Conservation (phyloP, 1,140 invertebrate genomes). For the Diorhabda carinulata region DNA sequence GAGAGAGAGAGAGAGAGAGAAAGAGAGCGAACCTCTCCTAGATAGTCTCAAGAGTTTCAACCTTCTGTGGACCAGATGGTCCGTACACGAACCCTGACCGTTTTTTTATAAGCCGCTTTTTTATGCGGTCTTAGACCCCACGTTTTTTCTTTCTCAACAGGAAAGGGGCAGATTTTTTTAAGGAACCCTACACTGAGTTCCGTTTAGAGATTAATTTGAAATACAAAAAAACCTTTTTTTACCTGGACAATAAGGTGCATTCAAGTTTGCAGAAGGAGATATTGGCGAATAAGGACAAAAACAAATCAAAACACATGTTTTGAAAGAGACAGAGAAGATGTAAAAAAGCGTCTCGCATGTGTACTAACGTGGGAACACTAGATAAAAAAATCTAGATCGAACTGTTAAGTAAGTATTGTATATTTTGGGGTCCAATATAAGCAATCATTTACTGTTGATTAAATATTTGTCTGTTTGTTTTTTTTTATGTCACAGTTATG, state of each 20-base stretch:
- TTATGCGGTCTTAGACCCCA: constrained; percentile 42
- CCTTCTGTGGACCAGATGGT: constrained; percentile 44
- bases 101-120: constrained; percentile 44
- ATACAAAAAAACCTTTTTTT: constrained; percentile 39
- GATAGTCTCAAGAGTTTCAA: constrained; percentile 38
- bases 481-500: constrained; percentile 12
- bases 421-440: constrained; percentile 13
- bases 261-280: constrained; percentile 38
- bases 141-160: constrained; percentile 33
- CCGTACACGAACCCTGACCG: constrained; percentile 42
- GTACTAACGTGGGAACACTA: constrained; percentile 20
- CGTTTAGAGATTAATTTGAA: constrained; percentile 44
- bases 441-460: constrained; percentile 18
- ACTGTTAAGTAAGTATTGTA: constrained; percentile 1
- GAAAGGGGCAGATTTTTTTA: constrained; percentile 46
- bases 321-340: constrained; percentile 10
- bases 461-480: constrained; percentile 17
- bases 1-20: constrained; percentile 12
- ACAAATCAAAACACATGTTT: constrained; percentile 6
- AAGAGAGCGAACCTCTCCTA: constrained; percentile 26
- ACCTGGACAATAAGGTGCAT: constrained; percentile 43
- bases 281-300: constrained; percentile 13
- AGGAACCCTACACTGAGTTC: constrained; percentile 45
- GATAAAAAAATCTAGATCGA: constrained; percentile 21
- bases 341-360: constrained; percentile 28